phyloP scores from a whole-genome alignment of 2,888 invertebrate genomes.

The Rotaria magnacalcarata region DNA sequence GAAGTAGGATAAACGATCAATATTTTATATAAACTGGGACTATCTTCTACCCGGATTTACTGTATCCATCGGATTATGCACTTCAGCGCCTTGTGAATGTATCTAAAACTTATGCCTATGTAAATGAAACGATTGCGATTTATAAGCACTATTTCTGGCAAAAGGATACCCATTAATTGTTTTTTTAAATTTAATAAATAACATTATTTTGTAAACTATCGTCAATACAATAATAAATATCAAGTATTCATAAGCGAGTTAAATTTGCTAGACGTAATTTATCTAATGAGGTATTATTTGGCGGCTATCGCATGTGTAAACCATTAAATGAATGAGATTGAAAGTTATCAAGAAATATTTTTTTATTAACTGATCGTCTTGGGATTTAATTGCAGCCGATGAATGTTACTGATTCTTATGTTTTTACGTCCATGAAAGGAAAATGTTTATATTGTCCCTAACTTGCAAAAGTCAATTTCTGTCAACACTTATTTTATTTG shows the following conservation, averaged over 20 bases:
- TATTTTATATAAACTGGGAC: not conserved
- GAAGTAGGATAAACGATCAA: not conserved
- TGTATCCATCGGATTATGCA: not conserved
- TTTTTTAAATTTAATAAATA: not conserved
- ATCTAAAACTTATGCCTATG: slow-evolving; percentile 36
- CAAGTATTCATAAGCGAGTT: not conserved
- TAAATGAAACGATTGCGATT: slow-evolving; percentile 28
- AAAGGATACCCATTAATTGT: not conserved
- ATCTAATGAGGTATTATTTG: not conserved
- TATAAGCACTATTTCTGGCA: not conserved
- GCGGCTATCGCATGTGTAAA: not conserved
- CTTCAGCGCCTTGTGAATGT: not conserved
- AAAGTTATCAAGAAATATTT: not conserved
- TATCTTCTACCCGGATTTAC: not conserved
- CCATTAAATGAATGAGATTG: not conserved
- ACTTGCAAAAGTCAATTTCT: too few species aligned
- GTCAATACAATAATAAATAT: not conserved
- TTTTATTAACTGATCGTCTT: not conserved
- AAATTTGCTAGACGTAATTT: not conserved
- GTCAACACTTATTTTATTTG: too few species aligned
- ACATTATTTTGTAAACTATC: not conserved
- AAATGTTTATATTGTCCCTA: too few species aligned
- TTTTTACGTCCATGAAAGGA: too few species aligned
- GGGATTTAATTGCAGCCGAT: not conserved
- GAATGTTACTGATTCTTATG: not conserved